These are phyloP conservation scores for Frankliniella intonsa DNA, from an alignment of 2,888 invertebrate genomes.

Conservation along the genomic window DNA sequence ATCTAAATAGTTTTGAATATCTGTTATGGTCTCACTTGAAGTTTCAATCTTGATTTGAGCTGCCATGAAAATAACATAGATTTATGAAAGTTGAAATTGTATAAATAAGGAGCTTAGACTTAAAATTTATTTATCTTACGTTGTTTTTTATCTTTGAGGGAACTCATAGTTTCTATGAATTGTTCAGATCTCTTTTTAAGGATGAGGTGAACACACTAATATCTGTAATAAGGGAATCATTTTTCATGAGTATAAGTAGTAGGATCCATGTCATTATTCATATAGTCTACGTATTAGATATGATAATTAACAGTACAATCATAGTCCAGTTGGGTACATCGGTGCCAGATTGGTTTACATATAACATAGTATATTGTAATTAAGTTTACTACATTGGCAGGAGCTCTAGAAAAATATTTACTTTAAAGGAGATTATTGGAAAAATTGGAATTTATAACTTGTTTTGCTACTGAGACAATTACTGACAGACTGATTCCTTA, in stretches of 20 bases:
- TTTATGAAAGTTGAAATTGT: not conserved
- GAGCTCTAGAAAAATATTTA: too few species aligned
- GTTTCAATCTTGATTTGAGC: slow-evolving; percentile 32
- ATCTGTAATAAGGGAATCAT: too few species aligned
- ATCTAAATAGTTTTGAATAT: slow-evolving; percentile 74
- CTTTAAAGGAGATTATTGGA: not conserved
- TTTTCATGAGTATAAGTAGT: too few species aligned
- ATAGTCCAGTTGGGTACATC: not conserved
- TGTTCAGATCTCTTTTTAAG: not conserved
- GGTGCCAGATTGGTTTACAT: not conserved
- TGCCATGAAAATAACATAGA: not conserved
- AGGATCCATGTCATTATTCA: too few species aligned
- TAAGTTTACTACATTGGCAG: too few species aligned
- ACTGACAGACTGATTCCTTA: not conserved
- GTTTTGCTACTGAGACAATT: not conserved
- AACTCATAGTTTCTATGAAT: not conserved
- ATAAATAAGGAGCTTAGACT: not conserved
- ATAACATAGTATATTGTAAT: not conserved
- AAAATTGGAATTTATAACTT: not conserved
- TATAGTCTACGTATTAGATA: too few species aligned
- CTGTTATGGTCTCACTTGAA: slow-evolving; percentile 54
- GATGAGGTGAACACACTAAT: too few species aligned
- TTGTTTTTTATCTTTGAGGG: not conserved
- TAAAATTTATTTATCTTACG: not conserved
- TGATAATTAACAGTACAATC: too few species aligned